phyloP scores from a whole-genome alignment of 2,888 invertebrate genomes.

The Harpalus rubripes region DNA sequence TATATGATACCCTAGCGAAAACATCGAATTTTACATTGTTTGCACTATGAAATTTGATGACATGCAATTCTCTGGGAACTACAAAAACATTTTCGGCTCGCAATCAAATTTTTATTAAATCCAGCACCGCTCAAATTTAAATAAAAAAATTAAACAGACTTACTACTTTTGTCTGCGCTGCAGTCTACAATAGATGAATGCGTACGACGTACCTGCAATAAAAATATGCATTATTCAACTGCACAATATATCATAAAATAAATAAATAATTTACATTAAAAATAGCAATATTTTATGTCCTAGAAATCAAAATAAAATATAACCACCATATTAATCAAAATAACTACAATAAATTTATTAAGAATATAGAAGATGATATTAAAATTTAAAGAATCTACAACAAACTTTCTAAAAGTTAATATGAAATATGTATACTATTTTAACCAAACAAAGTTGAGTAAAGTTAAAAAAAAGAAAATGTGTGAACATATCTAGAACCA shows the following conservation, averaged over 20 bases:
- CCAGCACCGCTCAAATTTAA: neutral
- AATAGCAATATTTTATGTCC: no score
- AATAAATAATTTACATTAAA: conserved; percentile 1
- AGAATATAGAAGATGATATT: no score
- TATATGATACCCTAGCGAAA: conserved; percentile 55
- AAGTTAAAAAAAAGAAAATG: no score
- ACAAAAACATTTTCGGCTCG: neutral
- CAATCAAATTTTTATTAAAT: conserved; percentile 13
- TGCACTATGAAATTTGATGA: conserved; percentile 26
- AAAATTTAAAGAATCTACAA: no score
- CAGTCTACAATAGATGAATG: neutral
- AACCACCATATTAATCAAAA: no score
- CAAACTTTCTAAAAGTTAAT: no score
- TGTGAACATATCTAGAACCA: no score
- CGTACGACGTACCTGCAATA: conserved; percentile 50
- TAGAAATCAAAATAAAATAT: no score
- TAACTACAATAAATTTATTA: no score
- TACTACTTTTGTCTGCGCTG: conserved; percentile 31
- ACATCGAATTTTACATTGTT: conserved; percentile 49
- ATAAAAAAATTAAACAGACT: conserved; percentile 2
- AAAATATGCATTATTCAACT: conserved; percentile 23
- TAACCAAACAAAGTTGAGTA: no score
- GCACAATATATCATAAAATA: neutral
- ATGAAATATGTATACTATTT: no score
- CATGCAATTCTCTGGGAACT: neutral